Conservation (phyloP, 2,888 invertebrate species). For the Cryptus viduatorius region DNA sequence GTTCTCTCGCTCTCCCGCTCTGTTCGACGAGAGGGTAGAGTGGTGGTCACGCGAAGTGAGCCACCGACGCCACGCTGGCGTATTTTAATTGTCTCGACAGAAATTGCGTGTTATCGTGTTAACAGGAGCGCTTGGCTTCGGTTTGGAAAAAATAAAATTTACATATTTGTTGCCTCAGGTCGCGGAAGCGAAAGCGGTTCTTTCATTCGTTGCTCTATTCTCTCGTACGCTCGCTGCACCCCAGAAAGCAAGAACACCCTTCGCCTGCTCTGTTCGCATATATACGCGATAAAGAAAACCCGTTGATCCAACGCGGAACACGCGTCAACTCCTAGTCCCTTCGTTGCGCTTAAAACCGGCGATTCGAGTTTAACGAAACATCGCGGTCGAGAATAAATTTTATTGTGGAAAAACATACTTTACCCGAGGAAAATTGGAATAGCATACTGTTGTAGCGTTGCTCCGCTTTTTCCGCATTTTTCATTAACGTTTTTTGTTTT, state of each 20-base stretch:
- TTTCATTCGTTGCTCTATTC: conserved; percentile 45
- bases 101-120: conserved; percentile 76
- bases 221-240: conserved; percentile 16
- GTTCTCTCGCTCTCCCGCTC: neutral
- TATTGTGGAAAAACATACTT: conserved; percentile 32
- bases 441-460: neutral
- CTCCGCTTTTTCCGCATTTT: neutral
- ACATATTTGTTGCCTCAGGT: conserved; percentile 74
- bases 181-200: conserved; percentile 41
- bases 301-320: conserved; percentile 60
- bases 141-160: conserved; percentile 75
- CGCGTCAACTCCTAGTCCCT: conserved; percentile 13
- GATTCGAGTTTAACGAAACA: neutral
- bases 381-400: conserved; percentile 20
- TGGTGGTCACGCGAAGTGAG: conserved; percentile 74
- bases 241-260: conserved; percentile 6
- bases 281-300: conserved; percentile 42
- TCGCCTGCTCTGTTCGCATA: conserved; percentile 18
- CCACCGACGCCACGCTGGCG: conserved; percentile 71
- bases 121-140: conserved; percentile 69
- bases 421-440: neutral
- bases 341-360: neutral
- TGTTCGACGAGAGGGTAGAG: conserved; percentile 21
- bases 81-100: conserved; percentile 78
- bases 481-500: neutral